Evolutionary conservation across 2,888 invertebrate species (phyloP).

Genomic region (Lamellibrachia satsuma): DNA sequence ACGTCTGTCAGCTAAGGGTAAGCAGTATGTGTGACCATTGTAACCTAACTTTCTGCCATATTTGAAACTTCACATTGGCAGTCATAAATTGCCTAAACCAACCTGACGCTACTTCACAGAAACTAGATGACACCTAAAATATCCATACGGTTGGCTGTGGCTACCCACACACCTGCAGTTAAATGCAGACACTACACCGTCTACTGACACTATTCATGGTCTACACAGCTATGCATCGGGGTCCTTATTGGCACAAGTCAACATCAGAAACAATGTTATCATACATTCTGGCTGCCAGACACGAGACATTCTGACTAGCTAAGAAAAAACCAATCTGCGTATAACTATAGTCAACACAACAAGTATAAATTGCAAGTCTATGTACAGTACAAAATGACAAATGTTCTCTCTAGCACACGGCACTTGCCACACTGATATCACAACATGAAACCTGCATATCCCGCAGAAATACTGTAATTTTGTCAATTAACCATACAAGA

Average conservation of each 20-base stretch:
- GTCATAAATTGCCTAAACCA: not conserved
- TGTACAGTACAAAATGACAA: not conserved
- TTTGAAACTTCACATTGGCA: not conserved
- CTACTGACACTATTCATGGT: not conserved
- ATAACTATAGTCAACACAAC: not conserved
- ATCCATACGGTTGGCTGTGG: not conserved
- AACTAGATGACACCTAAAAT: not conserved
- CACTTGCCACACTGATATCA: not conserved
- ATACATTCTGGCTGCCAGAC: not conserved
- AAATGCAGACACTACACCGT: not conserved
- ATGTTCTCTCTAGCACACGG: not conserved
- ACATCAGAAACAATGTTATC: not conserved
- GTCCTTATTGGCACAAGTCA: not conserved
- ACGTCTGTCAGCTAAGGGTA: not conserved
- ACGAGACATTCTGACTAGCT: conserved; percentile 6
- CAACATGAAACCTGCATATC: conserved; percentile 1
- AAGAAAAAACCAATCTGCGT: not conserved
- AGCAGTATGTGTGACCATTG: not conserved
- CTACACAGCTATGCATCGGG: not conserved
- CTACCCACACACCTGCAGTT: not conserved
- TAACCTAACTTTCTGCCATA: not conserved
- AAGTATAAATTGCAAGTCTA: conserved; percentile 13
- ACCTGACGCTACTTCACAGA: not conserved
- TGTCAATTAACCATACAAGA: not conserved
- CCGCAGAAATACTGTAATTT: not conserved